Base-by-base conservation (phyloP, 2,113 vertebrate genomes). In the Meriones unguiculatus region DNA sequence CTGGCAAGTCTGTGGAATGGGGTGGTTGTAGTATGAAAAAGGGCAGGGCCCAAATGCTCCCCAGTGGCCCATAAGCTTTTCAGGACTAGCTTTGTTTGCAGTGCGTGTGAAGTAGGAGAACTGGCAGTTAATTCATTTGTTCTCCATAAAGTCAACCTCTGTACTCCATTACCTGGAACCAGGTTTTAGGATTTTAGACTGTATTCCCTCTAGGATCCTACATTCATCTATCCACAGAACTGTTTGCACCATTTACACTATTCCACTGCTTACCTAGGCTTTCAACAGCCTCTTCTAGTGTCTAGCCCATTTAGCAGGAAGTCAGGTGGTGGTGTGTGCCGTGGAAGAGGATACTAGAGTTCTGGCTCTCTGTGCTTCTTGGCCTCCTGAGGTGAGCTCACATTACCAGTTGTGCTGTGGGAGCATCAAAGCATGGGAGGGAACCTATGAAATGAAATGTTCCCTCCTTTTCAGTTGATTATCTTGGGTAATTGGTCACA, bases 91-190 rank as follows among this genome's bases (percentile, higher is more conserved):
- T 30, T 2, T 38, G 50, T 25, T 18, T 65, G 35, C 5, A 38
- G 72, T 41, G 6, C 57, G 41, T 41, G 20, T 1, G 22, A 59
- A 20, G 1, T n/a, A 46, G 38, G 24, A 18, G 62, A 65, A 46
- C n/a, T 14, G 9, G 41, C 4, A 46, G 41, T 46, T 46, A 35
- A 54, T 57, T 90, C 87, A 32, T 89, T 65, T 97, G 65, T 82
- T 97, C 72, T 90, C 75, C 85, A 18, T 35, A 64, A 73, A 76
- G 85, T 92, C 54, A 6, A 38, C 11, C 54, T 96, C 89, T 59
- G 84, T 65, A 24, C 67, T 93, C 20, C 28, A 76, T 46, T 88
- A 4, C 59, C 70, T 80, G 52, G 88, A 86, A 76, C 72, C 62
- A 90, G 46, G 70, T 93, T 95, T 96, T 81, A 90, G 4, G 41